These are phyloP conservation scores for Aphelenchoides fujianensis DNA, from an alignment of 1,140 invertebrate species.

Conservation along the genomic window DNA sequence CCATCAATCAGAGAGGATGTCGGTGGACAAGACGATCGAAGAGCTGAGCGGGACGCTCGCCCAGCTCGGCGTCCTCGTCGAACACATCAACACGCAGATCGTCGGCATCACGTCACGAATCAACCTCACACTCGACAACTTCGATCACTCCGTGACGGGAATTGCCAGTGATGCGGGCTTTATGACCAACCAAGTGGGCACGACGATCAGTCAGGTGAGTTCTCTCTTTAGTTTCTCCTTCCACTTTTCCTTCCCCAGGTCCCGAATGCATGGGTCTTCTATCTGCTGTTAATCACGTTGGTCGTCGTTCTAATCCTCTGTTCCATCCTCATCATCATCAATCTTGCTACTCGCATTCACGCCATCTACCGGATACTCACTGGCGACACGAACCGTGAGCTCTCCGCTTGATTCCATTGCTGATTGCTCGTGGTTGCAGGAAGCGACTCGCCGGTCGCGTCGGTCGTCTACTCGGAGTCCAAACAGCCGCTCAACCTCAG, in stretches of 20 bases:
- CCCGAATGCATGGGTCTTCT: conserved; percentile 57
- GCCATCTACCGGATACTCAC: conserved; percentile 44
- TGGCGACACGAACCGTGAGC: conserved; percentile 27
- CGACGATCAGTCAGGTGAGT: conserved; percentile 54
- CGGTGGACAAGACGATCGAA: conserved; percentile 55
- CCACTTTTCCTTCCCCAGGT: no score
- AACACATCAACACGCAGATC: conserved; percentile 55
- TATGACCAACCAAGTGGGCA: conserved; percentile 53
- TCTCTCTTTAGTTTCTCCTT: no score
- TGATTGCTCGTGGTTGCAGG: not conserved
- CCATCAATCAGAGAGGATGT: no score
- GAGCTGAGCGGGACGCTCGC: conserved; percentile 51
- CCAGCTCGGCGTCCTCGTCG: conserved; percentile 50
- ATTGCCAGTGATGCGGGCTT: conserved; percentile 51
- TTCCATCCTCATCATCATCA: conserved; percentile 55
- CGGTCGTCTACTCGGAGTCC: conserved; percentile 26
- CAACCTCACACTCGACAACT: conserved; percentile 54
- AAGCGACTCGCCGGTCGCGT: conserved; percentile 32
- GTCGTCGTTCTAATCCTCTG: conserved; percentile 56
- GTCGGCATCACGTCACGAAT: conserved; percentile 51
- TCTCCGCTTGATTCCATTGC: not conserved
- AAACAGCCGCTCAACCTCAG: conserved; percentile 25
- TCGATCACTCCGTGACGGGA: conserved; percentile 47
- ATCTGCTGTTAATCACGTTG: conserved; percentile 56
- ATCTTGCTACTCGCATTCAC: conserved; percentile 50